Evolutionary conservation across 1,140 invertebrate species (phyloP).

Genomic region (Araneus ventricosus): DNA sequence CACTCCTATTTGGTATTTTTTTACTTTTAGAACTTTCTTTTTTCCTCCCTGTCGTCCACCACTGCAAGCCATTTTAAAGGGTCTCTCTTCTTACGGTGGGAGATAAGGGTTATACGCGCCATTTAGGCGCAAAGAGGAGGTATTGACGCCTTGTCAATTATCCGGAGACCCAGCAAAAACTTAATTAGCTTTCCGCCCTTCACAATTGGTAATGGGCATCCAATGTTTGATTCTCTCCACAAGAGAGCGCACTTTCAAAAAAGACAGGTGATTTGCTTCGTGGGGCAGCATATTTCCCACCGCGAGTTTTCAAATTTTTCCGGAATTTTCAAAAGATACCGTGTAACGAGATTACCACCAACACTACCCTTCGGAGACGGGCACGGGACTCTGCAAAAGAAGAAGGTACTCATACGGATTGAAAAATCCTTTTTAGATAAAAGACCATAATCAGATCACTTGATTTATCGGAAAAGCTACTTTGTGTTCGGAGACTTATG

Average conservation of each 20-base stretch:
- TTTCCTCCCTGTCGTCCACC: too few relatives aligned
- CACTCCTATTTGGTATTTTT: background rate
- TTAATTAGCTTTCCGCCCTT: slow-evolving; percentile 37
- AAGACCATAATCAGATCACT: background rate
- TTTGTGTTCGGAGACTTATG: background rate
- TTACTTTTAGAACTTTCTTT: background rate
- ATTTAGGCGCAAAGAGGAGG: background rate
- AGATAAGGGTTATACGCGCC: background rate
- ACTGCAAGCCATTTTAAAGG: background rate
- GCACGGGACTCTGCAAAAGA: background rate
- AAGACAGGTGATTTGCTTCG: background rate
- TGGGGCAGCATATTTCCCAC: background rate
- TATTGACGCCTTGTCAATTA: slow-evolving; percentile 50
- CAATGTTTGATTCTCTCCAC: background rate
- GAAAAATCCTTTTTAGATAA: background rate
- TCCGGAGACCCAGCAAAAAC: background rate
- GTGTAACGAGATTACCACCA: background rate
- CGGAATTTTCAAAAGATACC: background rate
- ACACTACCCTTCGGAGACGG: background rate
- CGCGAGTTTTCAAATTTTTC: background rate
- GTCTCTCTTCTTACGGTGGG: background rate
- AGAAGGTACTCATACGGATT: background rate
- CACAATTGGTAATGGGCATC: background rate
- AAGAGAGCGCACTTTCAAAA: background rate
- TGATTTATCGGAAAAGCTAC: background rate